Evolutionary conservation across 1,140 invertebrate species (phyloP).

Genomic region (Maniola jurtina): DNA sequence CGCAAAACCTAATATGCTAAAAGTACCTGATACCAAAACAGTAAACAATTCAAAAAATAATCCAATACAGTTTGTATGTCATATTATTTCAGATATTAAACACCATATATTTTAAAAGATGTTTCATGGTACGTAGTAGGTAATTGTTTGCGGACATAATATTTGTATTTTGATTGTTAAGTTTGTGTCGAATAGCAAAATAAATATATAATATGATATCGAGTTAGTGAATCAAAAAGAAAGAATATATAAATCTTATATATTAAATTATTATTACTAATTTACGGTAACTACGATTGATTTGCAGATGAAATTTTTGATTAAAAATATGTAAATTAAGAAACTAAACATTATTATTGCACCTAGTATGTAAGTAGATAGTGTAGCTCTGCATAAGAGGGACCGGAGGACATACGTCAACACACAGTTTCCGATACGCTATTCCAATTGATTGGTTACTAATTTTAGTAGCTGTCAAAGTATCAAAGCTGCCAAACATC

Average conservation of each 20-base stretch:
- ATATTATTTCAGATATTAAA: background rate
- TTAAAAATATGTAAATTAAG: constrained; percentile 8
- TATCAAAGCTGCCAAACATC: too few relatives aligned
- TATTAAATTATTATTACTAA: constrained; percentile 11
- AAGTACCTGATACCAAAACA: constrained; percentile 3
- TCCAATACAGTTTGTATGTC: background rate
- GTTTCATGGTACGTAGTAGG: background rate
- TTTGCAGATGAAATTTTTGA: constrained; percentile 21
- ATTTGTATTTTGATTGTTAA: constrained; percentile 4
- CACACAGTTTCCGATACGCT: too few relatives aligned
- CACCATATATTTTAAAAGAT: background rate
- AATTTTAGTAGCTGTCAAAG: too few relatives aligned
- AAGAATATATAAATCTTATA: background rate
- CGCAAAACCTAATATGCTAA: background rate
- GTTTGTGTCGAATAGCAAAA: constrained; percentile 3
- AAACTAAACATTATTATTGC: constrained; percentile 45
- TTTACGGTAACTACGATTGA: constrained; percentile 17
- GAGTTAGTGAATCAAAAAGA: background rate
- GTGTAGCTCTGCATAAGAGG: constrained; percentile 52
- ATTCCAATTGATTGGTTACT: too few relatives aligned
- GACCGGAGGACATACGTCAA: constrained; percentile 38
- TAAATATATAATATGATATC: constrained; percentile 6
- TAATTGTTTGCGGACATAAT: background rate
- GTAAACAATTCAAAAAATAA: background rate
- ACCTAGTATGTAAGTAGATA: constrained; percentile 66